phyloP scores from a whole-genome alignment of 2,888 invertebrate species.

The Anticlea derivata region DNA sequence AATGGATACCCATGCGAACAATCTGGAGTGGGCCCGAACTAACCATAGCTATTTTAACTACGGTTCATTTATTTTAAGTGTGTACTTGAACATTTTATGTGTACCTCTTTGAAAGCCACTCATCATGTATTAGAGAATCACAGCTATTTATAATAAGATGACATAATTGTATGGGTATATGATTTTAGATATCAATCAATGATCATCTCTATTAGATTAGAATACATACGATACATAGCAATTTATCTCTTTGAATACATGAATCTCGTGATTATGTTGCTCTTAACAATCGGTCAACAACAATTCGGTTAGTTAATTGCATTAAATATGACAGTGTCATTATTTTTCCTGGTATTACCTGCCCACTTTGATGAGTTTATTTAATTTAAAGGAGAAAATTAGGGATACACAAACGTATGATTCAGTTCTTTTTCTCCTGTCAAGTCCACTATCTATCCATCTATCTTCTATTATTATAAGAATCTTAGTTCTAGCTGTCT shows the following conservation, averaged over 20 bases:
- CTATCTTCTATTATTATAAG: too few relatives aligned
- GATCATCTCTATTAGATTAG: slow-evolving; percentile 9
- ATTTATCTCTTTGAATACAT: slow-evolving; percentile 2
- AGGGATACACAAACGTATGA: too few relatives aligned
- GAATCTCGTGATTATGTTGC: slow-evolving; percentile 4
- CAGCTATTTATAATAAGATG: slow-evolving; percentile 60
- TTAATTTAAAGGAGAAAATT: slow-evolving; percentile 2
- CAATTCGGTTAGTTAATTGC: slow-evolving; percentile 12
- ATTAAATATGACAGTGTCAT: slow-evolving; percentile 14
- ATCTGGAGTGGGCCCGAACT: slow-evolving; percentile 53
- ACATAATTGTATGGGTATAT: slow-evolving; percentile 47
- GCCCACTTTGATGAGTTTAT: slow-evolving; percentile 1
- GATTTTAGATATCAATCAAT: slow-evolving; percentile 21
- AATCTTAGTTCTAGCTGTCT: too few relatives aligned
- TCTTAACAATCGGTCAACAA: slow-evolving; percentile 1
- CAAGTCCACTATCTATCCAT: too few relatives aligned
- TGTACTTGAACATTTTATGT: slow-evolving; percentile 55
- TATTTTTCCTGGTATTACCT: slow-evolving; percentile 12
- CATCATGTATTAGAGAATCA: slow-evolving; percentile 41
- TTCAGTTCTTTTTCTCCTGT: too few relatives aligned
- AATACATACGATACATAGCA: slow-evolving; percentile 4
- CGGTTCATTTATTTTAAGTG: slow-evolving; percentile 54
- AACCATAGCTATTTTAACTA: slow-evolving; percentile 61
- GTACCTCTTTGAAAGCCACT: slow-evolving; percentile 47
- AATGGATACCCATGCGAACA: slow-evolving; percentile 49